phyloP scores from a whole-genome alignment of 2,113 vertebrate species.

The Neomonachus schauinslandi region DNA sequence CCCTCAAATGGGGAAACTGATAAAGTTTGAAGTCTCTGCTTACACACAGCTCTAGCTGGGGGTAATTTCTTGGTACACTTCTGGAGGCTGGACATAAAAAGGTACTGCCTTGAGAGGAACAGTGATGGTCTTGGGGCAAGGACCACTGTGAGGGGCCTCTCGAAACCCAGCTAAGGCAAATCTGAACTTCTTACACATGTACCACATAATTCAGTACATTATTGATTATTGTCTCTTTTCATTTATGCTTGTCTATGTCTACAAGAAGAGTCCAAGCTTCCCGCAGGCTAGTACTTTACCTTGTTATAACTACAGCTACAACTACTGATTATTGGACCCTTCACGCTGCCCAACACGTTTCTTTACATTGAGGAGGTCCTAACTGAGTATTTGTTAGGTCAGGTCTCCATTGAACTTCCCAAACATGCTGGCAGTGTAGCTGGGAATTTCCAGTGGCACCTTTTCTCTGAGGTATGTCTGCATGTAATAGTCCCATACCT shows the following conservation, averaged over 20 bases:
- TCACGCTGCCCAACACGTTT: not conserved
- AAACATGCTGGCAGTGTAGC: not conserved
- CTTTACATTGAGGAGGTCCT: not conserved
- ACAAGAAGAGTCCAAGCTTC: not conserved
- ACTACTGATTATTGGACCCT: not conserved
- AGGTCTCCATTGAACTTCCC: not conserved
- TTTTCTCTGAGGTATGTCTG: not conserved
- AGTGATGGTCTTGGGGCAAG: not conserved
- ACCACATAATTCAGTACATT: not conserved
- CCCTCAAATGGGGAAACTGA: not conserved
- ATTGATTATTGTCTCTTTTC: not conserved
- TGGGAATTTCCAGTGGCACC: no score
- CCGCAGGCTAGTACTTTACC: not conserved
- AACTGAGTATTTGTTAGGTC: not conserved
- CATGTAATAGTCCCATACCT: not conserved
- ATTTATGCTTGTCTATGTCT: not conserved
- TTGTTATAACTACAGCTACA: not conserved
- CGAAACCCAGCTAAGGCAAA: not conserved
- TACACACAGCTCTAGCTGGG: not conserved
- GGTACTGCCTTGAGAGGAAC: not conserved
- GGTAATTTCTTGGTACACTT: not conserved
- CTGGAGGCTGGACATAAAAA: not conserved
- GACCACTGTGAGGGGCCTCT: not conserved
- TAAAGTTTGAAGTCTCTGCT: not conserved
- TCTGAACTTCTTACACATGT: not conserved